Base-by-base conservation (phyloP, 1,140 invertebrate species). In the Eubasilissa regina region DNA sequence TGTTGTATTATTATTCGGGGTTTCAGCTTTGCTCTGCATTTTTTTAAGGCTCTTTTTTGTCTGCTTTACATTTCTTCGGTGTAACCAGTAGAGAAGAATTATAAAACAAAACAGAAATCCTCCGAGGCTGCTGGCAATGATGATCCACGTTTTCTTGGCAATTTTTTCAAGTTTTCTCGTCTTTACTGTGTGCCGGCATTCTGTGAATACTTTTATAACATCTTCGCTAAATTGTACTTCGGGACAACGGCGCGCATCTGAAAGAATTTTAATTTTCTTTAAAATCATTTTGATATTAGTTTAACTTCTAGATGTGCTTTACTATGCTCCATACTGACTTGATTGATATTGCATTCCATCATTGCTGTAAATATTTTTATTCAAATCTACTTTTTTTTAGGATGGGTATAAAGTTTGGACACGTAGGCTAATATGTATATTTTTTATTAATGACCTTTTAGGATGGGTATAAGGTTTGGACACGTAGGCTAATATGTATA, bases 31-130 rank as follows among this genome's bases (percentile, higher is more conserved):
- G 6, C 47, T 55, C 12, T n/a, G 81, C 0, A 79, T 73, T 60
- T 85, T 74, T 87, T 87, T 13, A 80, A 82, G 15, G 78, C 25
- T 35, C 25, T 84, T 77, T 78, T 88, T 89, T 4, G 86, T 89
- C 62, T 87, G 86, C 6, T 85, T 85, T 0, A 89, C 88, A 80
- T 90, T 90, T 81, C 88, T 84, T 55, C 87, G 84, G 75, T 90
- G 89, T 85, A 89, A 86, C 13, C 87, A 83, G 75, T 86, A 89
- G 0, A 90, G 84, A 0, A 89, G 83, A 43, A 88, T 81, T 7
- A 89, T 86, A 77, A 89, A 89, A 17, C 86, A 85, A 6, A 89
- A 83, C 0, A 90, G 84, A 78, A 89, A 89, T 4, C 86, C 88
- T 1, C 84, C 85, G 0, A 90, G 80, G 8, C 88, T 86, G 0